phyloP scores from a whole-genome alignment of 92 coral and sea anemone genomes.

The Ricordea florida region DNA sequence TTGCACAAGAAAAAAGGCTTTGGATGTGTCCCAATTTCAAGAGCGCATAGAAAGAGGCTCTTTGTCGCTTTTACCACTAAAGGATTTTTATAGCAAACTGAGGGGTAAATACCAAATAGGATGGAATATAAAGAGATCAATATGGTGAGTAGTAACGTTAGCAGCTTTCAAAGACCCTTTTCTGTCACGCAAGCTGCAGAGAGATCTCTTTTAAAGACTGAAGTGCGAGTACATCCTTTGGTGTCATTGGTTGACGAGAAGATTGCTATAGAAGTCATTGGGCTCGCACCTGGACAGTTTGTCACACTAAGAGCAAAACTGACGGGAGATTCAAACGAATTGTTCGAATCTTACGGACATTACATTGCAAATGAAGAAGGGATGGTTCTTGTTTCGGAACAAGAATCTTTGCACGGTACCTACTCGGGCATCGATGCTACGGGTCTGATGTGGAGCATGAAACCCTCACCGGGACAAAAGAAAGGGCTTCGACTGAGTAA shows the following conservation, averaged over 20 bases:
- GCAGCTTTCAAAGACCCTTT: not conserved
- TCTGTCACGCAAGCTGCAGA: not conserved
- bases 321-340: conserved; percentile 9
- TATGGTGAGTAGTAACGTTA: too few species aligned
- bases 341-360: conserved; percentile 24
- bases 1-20: too few species aligned
- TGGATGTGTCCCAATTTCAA: too few species aligned
- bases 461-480: conserved; percentile 16
- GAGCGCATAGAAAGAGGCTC: too few species aligned
- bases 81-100: too few species aligned
- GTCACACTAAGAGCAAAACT: conserved; percentile 4
- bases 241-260: conserved; percentile 23
- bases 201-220: not conserved
- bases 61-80: too few species aligned
- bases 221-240: not conserved
- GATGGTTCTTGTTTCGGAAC: not conserved
- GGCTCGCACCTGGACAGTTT: not conserved
- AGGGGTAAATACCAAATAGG: too few species aligned
- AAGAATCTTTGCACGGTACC: not conserved
- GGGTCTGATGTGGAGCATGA: conserved; percentile 60
- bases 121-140: too few species aligned
- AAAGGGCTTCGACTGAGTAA: conserved; percentile 31
- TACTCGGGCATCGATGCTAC: conserved; percentile 22
- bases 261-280: not conserved
- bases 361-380: conserved; percentile 21